These are phyloP conservation scores for Pedionomus torquatus DNA, from an alignment of 2,113 vertebrate genomes.

Conservation along the genomic window DNA sequence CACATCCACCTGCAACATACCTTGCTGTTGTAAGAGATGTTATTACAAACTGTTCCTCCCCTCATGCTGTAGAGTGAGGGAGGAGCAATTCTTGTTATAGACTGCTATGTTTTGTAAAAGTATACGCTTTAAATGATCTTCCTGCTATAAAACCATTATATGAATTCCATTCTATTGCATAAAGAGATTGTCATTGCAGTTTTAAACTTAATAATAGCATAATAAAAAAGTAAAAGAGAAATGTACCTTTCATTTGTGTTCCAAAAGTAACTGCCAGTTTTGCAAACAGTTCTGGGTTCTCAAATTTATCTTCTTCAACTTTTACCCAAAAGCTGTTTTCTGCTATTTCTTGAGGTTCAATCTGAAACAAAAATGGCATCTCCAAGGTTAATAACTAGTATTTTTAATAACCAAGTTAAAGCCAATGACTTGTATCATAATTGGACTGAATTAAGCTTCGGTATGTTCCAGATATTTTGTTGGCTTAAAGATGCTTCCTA, in stretches of 20 bases:
- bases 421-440: accelerated
- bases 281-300: conserved; percentile 90
- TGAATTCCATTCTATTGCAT: background rate
- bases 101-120: background rate
- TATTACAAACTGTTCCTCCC: background rate
- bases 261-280: conserved; percentile 90
- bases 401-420: background rate
- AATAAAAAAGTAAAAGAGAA: background rate
- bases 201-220: background rate
- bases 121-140: background rate
- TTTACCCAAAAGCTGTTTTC: conserved; percentile 98
- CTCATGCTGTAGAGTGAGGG: background rate
- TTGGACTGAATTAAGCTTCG: accelerated
- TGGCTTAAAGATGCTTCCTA: no score
- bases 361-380: conserved; percentile 81
- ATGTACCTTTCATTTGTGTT: conserved; percentile 91
- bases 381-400: background rate
- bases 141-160: background rate
- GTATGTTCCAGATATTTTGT: accelerated
- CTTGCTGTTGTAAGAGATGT: background rate
- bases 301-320: conserved; percentile 94
- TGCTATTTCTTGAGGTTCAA: conserved; percentile 93
- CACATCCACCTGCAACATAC: background rate
- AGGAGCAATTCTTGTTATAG: background rate
- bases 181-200: background rate